Base-by-base conservation (phyloP, 2,888 invertebrate genomes). In the Tenthredo notha region DNA sequence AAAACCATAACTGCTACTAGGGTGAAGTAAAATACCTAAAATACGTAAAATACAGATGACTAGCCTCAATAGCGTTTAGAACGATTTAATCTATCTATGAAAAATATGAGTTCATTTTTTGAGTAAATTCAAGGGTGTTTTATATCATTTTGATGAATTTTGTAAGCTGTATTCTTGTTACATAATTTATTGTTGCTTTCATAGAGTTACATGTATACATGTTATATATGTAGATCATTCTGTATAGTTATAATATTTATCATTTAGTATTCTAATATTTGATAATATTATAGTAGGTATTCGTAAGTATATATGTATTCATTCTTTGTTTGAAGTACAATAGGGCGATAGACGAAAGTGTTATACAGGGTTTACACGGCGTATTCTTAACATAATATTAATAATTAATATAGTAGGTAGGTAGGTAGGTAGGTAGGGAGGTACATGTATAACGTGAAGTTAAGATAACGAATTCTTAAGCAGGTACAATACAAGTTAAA, bases 101-200 rank as follows among this genome's bases (percentile, higher is more conserved):
- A 47, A 15, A 4, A 50, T 18, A 4, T 50, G 4, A 15, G 5
- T n/a, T n/a, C n/a, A 54, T n/a, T n/a, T 25, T 3, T 61, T 12
- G 21, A 25, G 4, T 25, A 61, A 61, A 25, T 61, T 61, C 12
- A 9, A 21, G 10, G 4, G 9, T 4, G 10, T 25, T 25, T 10
- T 10, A 25, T 12, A 61, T 61, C 9, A 25, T 61, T 25, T 25
- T 2, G 12, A 21, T 21, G 25, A 61, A 61, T 61, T 25, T 7
- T 10, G n/a, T 61, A 61, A 21, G 25, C 25, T 2, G 10, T 10
- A 75, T 75, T 75, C 25, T 75, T 15, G 43, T 75, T 75, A 75
- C 75, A 43, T 75, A 25, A 75, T 75, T 75, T 75, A 75, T 75
- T 70, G 47, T 75, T 43, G 75, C 47, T 75, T 75, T 75, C 75